These are phyloP conservation scores for Trematomus bernacchii DNA, from an alignment of 2,797 vertebrate species.

Conservation along the genomic window DNA sequence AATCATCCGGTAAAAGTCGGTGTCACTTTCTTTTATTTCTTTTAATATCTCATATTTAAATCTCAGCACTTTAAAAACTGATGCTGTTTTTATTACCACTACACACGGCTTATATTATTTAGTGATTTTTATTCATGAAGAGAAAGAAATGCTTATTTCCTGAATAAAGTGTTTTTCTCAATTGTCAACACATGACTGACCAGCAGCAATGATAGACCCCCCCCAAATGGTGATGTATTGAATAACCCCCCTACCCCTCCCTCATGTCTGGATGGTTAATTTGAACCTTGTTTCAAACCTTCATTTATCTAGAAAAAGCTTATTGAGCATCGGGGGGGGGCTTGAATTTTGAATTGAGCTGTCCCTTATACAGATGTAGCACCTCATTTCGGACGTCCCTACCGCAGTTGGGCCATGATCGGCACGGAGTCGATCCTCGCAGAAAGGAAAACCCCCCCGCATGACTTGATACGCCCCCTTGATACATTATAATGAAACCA, in stretches of 20 bases:
- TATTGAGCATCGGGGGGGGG: conserved; percentile 35
- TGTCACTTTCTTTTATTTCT: conserved; percentile 29
- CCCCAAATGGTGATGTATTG: conserved; percentile 35
- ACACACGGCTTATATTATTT: conserved; percentile 50
- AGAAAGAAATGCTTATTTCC: conserved; percentile 64
- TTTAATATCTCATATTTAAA: conserved; percentile 28
- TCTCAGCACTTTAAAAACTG: conserved; percentile 61
- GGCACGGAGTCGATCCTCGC: too few species aligned
- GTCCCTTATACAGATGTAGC: too few species aligned
- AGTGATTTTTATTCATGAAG: conserved; percentile 74
- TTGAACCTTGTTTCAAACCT: conserved; percentile 53
- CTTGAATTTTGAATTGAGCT: too few species aligned
- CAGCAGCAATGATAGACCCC: conserved; percentile 59
- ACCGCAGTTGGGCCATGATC: too few species aligned
- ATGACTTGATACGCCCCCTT: too few species aligned
- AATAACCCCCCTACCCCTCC: conserved; percentile 2
- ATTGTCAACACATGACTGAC: conserved; percentile 76
- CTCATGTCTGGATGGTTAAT: conserved; percentile 60
- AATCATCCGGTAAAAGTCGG: conserved; percentile 49
- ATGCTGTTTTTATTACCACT: conserved; percentile 43
- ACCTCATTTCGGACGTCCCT: too few species aligned
- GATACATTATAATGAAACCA: too few species aligned
- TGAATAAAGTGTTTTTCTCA: conserved; percentile 71
- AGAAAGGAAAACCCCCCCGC: too few species aligned
- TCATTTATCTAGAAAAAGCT: conserved; percentile 3